Percentiles rank a stretch among this genome's conserved stretches.
These are phyloP conservation scores for Beroe ovata DNA, from an alignment of 37 sponge, comb jelly and placozoan species.

Conservation along the genomic window DNA sequence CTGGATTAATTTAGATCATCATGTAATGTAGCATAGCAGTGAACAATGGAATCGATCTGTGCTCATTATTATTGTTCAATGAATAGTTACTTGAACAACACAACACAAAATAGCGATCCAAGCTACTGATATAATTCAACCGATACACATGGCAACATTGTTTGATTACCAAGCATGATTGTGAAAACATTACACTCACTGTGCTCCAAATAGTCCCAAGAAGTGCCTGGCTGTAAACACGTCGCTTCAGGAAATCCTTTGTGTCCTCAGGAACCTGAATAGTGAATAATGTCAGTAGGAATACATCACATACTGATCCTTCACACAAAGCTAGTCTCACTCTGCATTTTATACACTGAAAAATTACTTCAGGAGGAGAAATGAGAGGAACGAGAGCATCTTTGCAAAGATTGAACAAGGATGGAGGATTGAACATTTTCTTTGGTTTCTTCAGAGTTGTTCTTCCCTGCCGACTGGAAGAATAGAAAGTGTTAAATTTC, in stretches of 20 bases:
- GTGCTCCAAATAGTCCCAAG: constrained; percentile 28
- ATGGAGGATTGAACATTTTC: constrained; percentile 32
- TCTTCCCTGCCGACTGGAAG: background rate
- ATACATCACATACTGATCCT: background rate
- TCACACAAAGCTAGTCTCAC: too few species aligned
- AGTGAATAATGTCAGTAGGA: background rate
- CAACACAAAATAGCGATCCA: too few species aligned
- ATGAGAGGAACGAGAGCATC: background rate
- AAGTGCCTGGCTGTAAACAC: constrained; percentile 35
- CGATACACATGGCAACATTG: too few species aligned
- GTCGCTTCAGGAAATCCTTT: constrained; percentile 38
- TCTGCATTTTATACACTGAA: too few species aligned
- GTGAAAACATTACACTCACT: too few species aligned
- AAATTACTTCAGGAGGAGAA: constrained; percentile 10
- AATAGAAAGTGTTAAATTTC: background rate
- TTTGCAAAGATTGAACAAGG: constrained; percentile 19
- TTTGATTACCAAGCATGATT: too few species aligned
- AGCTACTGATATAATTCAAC: too few species aligned
- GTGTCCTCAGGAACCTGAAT: constrained; percentile 34
- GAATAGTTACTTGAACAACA: too few species aligned
- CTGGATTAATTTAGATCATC: too few species aligned
- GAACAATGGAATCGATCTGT: too few species aligned
- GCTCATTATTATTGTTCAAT: too few species aligned
- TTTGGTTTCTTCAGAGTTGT: constrained; percentile 3
- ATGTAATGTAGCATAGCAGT: too few species aligned